Evolutionary conservation across 2,113 vertebrate species (phyloP).

Genomic region (Anoplopoma fimbria): DNA sequence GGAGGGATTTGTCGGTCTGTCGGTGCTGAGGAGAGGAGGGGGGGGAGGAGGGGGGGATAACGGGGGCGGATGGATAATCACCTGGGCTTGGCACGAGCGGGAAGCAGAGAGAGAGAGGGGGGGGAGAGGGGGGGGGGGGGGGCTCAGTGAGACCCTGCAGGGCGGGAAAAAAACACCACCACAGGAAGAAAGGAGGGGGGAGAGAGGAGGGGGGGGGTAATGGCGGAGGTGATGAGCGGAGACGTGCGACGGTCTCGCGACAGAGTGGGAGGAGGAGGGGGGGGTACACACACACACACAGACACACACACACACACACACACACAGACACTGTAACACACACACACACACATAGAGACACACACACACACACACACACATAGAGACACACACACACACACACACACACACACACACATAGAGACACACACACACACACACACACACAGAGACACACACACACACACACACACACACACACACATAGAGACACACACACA

Average conservation of each 20-base stretch:
- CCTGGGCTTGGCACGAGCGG: slow-evolving; percentile 76
- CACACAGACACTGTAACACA: too few species aligned
- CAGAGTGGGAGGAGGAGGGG: slow-evolving; percentile 26
- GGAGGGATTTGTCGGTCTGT: slow-evolving; percentile 77
- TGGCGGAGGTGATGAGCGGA: slow-evolving; percentile 75
- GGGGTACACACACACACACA: slow-evolving; percentile 42
- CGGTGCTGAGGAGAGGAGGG: slow-evolving; percentile 51
- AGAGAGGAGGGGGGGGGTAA: slow-evolving; percentile 41
- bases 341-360: too few species aligned
- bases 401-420: too few species aligned
- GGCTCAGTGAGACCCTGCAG: slow-evolving; percentile 66
- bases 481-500: too few species aligned
- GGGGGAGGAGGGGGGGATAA: slow-evolving; percentile 17
- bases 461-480: too few species aligned
- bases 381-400: too few species aligned
- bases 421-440: too few species aligned
- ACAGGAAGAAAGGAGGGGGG: slow-evolving; percentile 18
- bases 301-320: too few species aligned
- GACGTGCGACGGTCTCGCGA: slow-evolving; percentile 62
- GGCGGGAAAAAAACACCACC: slow-evolving; percentile 50
- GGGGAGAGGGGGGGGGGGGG: neutral
- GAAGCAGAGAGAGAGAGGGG: slow-evolving; percentile 19
- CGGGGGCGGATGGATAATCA: slow-evolving; percentile 73
- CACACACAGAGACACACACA: too few species aligned
- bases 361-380: too few species aligned